Conservation (phyloP, 92 coral and sea anemone genomes). For the Porites evermanni region DNA sequence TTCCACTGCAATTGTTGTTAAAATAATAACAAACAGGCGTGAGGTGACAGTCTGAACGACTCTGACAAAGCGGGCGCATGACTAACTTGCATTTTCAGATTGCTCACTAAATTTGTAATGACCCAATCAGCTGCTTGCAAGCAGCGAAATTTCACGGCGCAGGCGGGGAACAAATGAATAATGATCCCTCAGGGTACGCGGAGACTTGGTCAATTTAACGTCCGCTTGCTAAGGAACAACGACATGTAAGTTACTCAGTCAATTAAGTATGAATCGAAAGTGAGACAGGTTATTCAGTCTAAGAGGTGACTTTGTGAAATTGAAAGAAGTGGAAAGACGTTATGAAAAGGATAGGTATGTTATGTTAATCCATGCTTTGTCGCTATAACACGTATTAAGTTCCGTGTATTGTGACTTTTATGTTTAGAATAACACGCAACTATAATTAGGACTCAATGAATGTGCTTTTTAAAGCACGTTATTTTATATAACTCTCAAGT, state of each 20-base stretch:
- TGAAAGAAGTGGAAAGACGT: background rate
- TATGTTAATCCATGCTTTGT: constrained; percentile 34
- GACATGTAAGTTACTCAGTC: constrained; percentile 22
- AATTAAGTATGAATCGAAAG: background rate
- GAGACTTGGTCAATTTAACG: constrained; percentile 1
- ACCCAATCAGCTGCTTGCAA: constrained; percentile 30
- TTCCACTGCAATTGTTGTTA: too few relatives aligned
- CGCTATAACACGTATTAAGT: constrained; percentile 17
- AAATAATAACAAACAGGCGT: background rate
- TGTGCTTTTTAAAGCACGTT: background rate
- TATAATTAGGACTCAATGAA: constrained; percentile 28
- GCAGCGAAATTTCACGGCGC: constrained; percentile 1
- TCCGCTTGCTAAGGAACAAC: background rate
- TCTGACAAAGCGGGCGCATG: constrained; percentile 9
- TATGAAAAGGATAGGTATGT: constrained; percentile 10
- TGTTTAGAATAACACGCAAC: constrained; percentile 1
- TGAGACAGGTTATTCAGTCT: too few relatives aligned
- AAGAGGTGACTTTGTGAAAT: background rate
- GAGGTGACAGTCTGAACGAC: constrained; percentile 22
- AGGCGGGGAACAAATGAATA: constrained; percentile 12
- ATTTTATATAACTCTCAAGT: background rate
- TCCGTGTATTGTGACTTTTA: constrained; percentile 14
- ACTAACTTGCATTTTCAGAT: background rate
- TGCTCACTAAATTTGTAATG: background rate
- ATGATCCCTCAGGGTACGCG: constrained; percentile 1